Evolutionary conservation across 2,797 vertebrate genomes (phyloP).

Genomic region (Scolopax rusticola): DNA sequence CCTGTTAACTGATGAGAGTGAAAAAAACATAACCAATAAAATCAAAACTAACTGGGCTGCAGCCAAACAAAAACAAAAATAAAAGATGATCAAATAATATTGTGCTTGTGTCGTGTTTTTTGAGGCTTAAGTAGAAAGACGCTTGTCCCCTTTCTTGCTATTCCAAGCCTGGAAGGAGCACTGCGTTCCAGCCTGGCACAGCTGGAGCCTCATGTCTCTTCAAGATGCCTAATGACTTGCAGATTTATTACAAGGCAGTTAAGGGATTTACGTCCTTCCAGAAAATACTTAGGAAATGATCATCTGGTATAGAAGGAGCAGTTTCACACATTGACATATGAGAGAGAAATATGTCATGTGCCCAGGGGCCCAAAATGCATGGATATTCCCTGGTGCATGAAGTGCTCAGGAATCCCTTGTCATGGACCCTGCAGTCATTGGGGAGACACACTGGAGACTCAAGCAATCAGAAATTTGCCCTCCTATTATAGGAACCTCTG

Average conservation of each 20-base stretch:
- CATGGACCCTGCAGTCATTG: not conserved
- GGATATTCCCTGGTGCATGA: not conserved
- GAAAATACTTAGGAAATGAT: constrained; percentile 29
- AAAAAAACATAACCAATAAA: not conserved
- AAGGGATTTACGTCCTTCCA: constrained; percentile 31
- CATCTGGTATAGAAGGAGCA: not conserved
- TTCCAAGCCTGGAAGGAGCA: not conserved
- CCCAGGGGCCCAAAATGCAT: not conserved
- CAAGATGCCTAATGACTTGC: not conserved
- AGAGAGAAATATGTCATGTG: not conserved
- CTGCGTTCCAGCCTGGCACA: constrained; percentile 25
- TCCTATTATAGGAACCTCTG: not conserved
- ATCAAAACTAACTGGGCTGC: constrained; percentile 9
- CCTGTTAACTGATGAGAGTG: constrained; percentile 56
- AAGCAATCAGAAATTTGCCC: not conserved
- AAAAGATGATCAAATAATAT: not conserved
- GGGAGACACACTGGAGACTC: not conserved
- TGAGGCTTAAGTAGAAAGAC: not conserved
- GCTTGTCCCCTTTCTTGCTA: constrained; percentile 10
- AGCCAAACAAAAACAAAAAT: constrained; percentile 10
- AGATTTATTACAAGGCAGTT: constrained; percentile 36
- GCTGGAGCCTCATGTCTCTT: not conserved
- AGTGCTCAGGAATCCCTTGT: not conserved
- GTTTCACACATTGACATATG: not conserved
- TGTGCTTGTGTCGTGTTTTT: not conserved